Conservation (phyloP, 2,797 vertebrate genomes). For the Phaenicophaeus curvirostris region DNA sequence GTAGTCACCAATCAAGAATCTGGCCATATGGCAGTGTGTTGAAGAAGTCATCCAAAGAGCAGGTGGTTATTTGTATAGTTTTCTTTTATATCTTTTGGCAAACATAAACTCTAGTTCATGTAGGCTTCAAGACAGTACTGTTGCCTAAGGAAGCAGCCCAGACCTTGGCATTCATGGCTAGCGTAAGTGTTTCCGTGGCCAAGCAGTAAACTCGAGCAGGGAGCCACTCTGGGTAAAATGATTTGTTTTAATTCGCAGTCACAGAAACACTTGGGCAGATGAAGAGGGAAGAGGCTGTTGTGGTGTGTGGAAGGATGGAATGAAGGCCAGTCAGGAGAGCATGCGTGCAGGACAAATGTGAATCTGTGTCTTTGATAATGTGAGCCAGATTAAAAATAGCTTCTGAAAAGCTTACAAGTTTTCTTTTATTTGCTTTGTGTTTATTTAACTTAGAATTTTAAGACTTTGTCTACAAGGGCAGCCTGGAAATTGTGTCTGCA, state of each 20-base stretch:
- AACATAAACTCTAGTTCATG: neutral
- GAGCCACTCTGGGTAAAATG: neutral
- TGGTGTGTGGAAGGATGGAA: neutral
- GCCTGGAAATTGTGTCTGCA: neutral
- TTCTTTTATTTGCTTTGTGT: neutral
- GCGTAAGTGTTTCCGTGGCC: neutral
- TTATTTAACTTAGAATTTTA: neutral
- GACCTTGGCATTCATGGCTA: neutral
- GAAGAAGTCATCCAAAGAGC: constrained; percentile 3
- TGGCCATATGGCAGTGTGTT: neutral
- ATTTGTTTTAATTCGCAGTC: neutral
- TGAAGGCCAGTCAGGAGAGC: neutral
- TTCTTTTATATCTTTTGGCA: constrained; percentile 7
- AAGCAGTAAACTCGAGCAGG: neutral
- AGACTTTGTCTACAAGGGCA: neutral
- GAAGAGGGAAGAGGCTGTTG: neutral
- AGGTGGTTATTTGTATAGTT: neutral
- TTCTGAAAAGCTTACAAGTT: neutral
- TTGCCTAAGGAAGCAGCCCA: neutral
- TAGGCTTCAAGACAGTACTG: neutral
- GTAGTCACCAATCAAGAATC: neutral
- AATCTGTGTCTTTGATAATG: neutral
- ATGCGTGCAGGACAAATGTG: neutral
- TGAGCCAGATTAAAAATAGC: constrained; percentile 1
- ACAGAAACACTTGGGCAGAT: neutral